Evolutionary conservation across 2,797 vertebrate species (phyloP), one percentile per base, ranked within the genome.

Genomic region (Falco peregrinus): DNA sequence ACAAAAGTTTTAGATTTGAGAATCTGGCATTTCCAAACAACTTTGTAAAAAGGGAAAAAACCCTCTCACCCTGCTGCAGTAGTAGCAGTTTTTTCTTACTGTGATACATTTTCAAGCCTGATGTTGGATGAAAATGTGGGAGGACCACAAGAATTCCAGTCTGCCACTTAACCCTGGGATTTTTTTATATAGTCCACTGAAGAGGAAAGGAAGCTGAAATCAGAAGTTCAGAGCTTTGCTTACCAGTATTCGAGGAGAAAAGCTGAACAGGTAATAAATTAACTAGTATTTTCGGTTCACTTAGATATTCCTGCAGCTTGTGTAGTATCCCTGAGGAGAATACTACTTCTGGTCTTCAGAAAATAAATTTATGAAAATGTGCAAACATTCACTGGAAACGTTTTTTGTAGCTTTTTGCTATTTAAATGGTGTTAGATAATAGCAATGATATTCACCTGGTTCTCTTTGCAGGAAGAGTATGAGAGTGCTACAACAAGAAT

Each of bases 101-200:
- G 22, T 57, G 24, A 29, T 75, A 68, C 3, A 1, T 47, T 10
- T 48, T 83, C 57, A 67, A n/a, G 7, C 14, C 50, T 76, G 16
- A 67, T 80, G 20, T 29, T 67, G 20, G 39, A 74, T 54, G 22
- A 43, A 54, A 13, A n/a, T 60, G 5, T 4, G 3, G 22, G 21
- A 82, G 11, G 12, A 70, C n/a, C 65, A 6, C 7, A 56, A 59
- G 9, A 70, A 39, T 69, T 77, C 29, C 3, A 3, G 20, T 73
- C 20, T 71, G 22, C 6, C 33, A 33, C 19, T 64, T 56, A 51
- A 17, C 1, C 7, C 53, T 60, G 10, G 14, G 2, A 0, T 0
- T 1, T 19, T 70, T 53, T 61, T 48, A 57, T 28, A 21, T 50
- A 68, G 50, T 20, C 9, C 8, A 11, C 5, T 51, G 28, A 80